Evolutionary conservation across 1,140 invertebrate species (phyloP), one percentile per base, ranked within the genome.

Genomic region (Brevipalpus yothersi): DNA sequence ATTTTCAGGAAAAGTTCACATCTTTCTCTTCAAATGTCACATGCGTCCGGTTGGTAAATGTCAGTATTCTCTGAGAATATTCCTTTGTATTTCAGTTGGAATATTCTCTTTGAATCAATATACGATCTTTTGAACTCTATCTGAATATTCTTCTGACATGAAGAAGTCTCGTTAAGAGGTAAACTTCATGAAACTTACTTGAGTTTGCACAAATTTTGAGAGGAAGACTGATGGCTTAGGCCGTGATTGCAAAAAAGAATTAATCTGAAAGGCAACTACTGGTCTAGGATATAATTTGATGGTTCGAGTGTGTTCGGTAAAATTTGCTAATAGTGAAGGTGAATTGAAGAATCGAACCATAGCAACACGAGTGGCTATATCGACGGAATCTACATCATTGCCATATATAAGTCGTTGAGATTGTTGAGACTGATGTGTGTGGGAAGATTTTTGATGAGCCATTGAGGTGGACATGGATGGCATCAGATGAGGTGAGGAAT

Each of bases 281-380:
- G 95, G 94, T 58, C 95, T 73, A 0, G 95, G 95, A 73, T 98
- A 98, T 0, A 99, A 74, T 9, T 95, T 77, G 21, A 99, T 72
- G 0, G 93, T 99, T 47, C 95, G 76, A 0, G 93, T 97, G 70
- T 98, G 94, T 68, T 99, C 94, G 53, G 83, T 84, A 68, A 98
- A 97, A 68, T 99, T 97, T 0, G 89, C 91, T 63, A 99, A 72
- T 0, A 95, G 77, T 68, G 97, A 97, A 68, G 92, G 81, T 0
- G 93, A 95, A 69, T 97, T 96, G 76, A 97, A 97, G 69, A 98
- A 99, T 12, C 89, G 80, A 3, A 95, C 92, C 92, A 99, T 97
- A 31, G 94, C 93, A 41, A 99, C 88, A 61, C 94, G 75, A 0
- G 90, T 95, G 4, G 94, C 93, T n/a, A 99, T 80, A 73, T 99